Evolutionary conservation across 2,888 invertebrate genomes (phyloP).

Genomic region (Incurvaria masculella): DNA sequence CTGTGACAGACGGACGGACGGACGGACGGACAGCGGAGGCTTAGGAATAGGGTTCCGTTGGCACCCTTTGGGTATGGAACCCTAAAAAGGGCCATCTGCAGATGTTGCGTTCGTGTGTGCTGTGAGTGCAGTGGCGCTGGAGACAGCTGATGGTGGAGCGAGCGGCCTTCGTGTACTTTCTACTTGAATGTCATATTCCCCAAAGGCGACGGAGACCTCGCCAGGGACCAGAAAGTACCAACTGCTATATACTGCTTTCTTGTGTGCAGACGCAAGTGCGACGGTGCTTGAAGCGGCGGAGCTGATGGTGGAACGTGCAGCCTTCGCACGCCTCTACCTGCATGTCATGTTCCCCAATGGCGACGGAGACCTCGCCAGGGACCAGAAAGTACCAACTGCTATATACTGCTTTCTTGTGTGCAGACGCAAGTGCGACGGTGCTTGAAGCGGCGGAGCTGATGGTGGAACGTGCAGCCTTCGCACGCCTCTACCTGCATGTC

Average conservation of each 20-base stretch:
- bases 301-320: constrained; percentile 83
- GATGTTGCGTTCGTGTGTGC: too few species aligned
- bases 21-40: too few species aligned
- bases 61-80: too few species aligned
- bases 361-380: constrained; percentile 90
- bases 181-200: constrained; percentile 94
- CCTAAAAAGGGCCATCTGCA: too few species aligned
- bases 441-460: constrained; percentile 74
- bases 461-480: constrained; percentile 89
- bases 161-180: constrained; percentile 84
- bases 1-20: too few species aligned
- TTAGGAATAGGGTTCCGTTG: too few species aligned
- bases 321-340: constrained; percentile 88
- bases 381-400: constrained; percentile 74
- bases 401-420: constrained; percentile 10
- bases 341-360: constrained; percentile 96
- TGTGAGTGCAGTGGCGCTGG: too few species aligned
- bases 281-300: constrained; percentile 73
- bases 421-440: constrained; percentile 69
- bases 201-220: constrained; percentile 93
- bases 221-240: constrained; percentile 80
- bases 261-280: constrained; percentile 60
- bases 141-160: constrained; percentile 85
- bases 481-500: constrained; percentile 86
- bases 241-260: constrained; percentile 4